Conservation (phyloP, 92 coral and sea anemone genomes). For the Parazoanthus darwini region DNA sequence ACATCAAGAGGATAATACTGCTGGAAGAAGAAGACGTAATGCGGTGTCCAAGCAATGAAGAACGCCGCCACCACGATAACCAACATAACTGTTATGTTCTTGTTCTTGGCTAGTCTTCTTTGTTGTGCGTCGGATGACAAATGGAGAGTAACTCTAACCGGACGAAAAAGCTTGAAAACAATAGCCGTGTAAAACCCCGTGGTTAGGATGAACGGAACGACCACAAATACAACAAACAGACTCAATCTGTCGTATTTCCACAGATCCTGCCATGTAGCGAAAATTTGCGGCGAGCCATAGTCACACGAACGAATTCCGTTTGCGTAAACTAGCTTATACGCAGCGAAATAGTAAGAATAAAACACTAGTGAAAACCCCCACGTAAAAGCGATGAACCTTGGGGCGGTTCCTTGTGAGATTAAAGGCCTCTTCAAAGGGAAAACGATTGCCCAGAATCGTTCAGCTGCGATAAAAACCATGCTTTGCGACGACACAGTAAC, state of each 20-base stretch:
- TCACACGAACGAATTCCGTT: not conserved
- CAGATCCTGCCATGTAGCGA: not conserved
- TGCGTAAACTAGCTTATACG: not conserved
- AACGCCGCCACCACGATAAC: not conserved
- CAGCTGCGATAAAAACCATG: constrained; percentile 9
- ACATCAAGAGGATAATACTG: not conserved
- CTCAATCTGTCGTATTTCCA: constrained; percentile 6
- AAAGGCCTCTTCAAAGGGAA: not conserved
- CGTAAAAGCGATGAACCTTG: not conserved
- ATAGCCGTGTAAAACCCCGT: not conserved
- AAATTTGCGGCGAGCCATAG: not conserved
- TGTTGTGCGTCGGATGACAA: not conserved
- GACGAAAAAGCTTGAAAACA: not conserved
- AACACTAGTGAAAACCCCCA: not conserved
- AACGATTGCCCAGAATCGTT: not conserved
- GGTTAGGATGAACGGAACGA: not conserved
- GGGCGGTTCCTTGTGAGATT: not conserved
- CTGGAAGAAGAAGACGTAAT: not conserved
- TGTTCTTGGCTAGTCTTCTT: not conserved
- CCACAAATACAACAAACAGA: not conserved
- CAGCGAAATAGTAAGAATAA: not conserved
- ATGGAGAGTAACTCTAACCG: not conserved
- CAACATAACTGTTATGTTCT: not conserved
- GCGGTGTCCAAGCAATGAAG: constrained; percentile 7
- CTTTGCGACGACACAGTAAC: not conserved